phyloP scores from a whole-genome alignment of 2,888 invertebrate species.

The Mimachlamys varia region DNA sequence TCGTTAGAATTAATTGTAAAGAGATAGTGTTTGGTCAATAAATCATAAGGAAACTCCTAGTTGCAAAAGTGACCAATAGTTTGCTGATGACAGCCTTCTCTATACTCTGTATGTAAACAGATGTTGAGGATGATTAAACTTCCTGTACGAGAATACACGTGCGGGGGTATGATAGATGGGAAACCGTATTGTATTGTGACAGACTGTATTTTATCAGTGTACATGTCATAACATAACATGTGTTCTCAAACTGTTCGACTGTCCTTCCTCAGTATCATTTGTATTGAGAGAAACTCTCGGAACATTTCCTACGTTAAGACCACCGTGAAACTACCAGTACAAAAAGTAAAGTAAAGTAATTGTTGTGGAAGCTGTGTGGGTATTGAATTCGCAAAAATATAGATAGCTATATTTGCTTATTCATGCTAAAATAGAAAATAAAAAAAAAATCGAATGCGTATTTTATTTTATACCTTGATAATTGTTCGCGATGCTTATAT shows the following conservation, averaged over 20 bases:
- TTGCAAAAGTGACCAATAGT: not conserved
- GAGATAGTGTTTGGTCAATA: too few relatives aligned
- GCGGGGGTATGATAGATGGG: not conserved
- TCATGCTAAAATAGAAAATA: too few relatives aligned
- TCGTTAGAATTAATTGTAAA: too few relatives aligned
- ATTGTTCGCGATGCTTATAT: too few relatives aligned
- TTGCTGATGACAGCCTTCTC: not conserved
- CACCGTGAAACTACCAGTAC: not conserved
- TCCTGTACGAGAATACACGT: not conserved
- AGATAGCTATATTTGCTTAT: not conserved
- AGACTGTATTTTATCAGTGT: not conserved
- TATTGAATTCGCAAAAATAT: not conserved
- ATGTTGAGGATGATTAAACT: not conserved
- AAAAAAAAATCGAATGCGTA: too few relatives aligned
- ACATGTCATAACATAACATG: not conserved
- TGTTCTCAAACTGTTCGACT: slow-evolving; percentile 6
- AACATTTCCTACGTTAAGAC: not conserved
- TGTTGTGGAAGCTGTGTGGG: not conserved
- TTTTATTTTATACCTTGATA: too few relatives aligned
- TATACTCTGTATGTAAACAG: not conserved
- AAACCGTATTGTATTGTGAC: not conserved
- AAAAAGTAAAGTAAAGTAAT: not conserved
- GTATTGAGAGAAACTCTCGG: not conserved
- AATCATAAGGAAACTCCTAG: too few relatives aligned
- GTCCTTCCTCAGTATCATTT: not conserved